Evolutionary conservation across 2,888 invertebrate genomes (phyloP).

Genomic region (Clivina fossor): DNA sequence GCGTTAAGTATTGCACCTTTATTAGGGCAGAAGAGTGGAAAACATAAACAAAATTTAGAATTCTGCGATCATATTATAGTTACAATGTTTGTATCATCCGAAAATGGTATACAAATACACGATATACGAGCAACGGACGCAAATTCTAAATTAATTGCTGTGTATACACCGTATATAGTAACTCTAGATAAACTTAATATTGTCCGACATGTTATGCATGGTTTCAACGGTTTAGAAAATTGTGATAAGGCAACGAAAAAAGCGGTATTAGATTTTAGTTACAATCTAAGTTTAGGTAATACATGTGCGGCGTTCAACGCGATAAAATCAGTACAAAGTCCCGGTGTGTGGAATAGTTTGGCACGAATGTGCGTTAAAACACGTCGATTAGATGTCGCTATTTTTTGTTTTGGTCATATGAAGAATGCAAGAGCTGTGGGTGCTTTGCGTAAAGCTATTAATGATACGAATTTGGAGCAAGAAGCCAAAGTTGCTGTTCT

Average conservation of each 20-base stretch:
- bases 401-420: constrained; percentile 92
- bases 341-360: constrained; percentile 92
- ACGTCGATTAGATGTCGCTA: constrained; percentile 89
- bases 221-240: constrained; percentile 80
- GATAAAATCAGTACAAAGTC: constrained; percentile 65
- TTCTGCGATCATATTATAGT: constrained; percentile 57
- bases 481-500: constrained; percentile 85
- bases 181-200: constrained; percentile 62
- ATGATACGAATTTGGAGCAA: constrained; percentile 69
- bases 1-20: constrained; percentile 16
- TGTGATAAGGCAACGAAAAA: constrained; percentile 73
- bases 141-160: constrained; percentile 56
- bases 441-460: constrained; percentile 71
- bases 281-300: constrained; percentile 77
- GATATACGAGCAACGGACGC: constrained; percentile 57
- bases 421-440: constrained; percentile 68
- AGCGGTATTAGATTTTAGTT: constrained; percentile 90
- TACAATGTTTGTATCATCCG: constrained; percentile 69
- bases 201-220: constrained; percentile 69
- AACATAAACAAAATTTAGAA: constrained; percentile 42
- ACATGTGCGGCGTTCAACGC: constrained; percentile 80
- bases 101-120: constrained; percentile 70
- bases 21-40: constrained; percentile 9
- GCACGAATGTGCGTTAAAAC: constrained; percentile 96
- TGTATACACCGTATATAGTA: constrained; percentile 63